Evolutionary conservation across 2,797 vertebrate species (phyloP), one percentile per base, ranked within the genome.

Genomic region (Crenuchus spilurus): DNA sequence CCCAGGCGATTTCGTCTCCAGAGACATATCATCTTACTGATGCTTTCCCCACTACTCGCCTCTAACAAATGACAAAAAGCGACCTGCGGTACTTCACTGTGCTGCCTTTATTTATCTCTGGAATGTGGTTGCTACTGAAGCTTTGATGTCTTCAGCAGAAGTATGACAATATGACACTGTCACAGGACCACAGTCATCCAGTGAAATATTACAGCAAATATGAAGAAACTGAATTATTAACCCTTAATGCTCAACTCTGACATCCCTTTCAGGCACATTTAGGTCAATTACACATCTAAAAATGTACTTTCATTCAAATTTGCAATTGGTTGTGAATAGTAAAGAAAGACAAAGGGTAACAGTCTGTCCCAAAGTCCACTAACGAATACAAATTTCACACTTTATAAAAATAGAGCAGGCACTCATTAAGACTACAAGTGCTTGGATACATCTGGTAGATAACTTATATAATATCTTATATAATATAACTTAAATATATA

Each of bases 11-110:
- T 70, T 58, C 6, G 78, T 87, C 89, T 85, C 90, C 30, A 78
- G 91, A 84, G 89, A 90, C 87, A 80, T 87, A 89, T 91, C 88
- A 91, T 89, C 82, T 79, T 80, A 78, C 85, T 88, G 88, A 89
- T 88, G 86, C 86, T 88, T 84, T 82, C 18, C 80, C 77, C 81
- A 85, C 83, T 84, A 70, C 78, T 73, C 87, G 81, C 87, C 84
- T 76, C 71, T 65, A 77, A 89, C 85, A 84, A 86, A 92, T 89
- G 60, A 64, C 39, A 70, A 60, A 64, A 44, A 64, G 44, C 4
- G 22, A 35, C 48, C 37, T 11, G 61, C 20, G 7, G 3, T 46
- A 28, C 61, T 62, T 75, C 20, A 70, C 48, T 46, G 30, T 26
- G 11, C 13, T n/a, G 11, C 60, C 42, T 72, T 80, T 80, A 49